These are phyloP conservation scores for Crotophaga sulcirostris DNA, from an alignment of 2,113 vertebrate species.

Conservation along the genomic window DNA sequence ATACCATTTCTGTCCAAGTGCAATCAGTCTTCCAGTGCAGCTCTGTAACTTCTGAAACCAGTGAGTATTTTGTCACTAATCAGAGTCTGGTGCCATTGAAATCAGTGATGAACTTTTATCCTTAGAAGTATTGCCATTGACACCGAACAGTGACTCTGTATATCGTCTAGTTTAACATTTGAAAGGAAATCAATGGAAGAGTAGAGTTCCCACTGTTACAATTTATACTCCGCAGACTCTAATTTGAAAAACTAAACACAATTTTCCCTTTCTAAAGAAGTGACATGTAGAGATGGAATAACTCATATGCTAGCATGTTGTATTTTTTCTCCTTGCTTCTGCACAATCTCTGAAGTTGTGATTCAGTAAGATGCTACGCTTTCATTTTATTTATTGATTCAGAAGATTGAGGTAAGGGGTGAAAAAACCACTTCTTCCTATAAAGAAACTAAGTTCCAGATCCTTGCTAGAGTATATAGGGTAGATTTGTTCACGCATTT, in stretches of 20 bases:
- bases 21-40: background rate
- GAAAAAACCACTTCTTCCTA: background rate
- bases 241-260: background rate
- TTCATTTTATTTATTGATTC: background rate
- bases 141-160: background rate
- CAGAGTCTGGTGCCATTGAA: background rate
- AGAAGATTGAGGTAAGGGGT: background rate
- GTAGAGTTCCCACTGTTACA: background rate
- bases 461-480: background rate
- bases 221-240: background rate
- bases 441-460: background rate
- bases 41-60: background rate
- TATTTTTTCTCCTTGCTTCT: fast-evolving
- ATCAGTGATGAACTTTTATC: background rate
- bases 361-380: background rate
- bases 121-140: background rate
- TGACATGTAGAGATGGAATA: background rate
- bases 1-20: background rate
- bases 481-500: background rate
- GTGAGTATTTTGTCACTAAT: background rate
- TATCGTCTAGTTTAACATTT: background rate
- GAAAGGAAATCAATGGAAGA: background rate
- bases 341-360: background rate
- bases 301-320: background rate
- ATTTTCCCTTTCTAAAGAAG: background rate